Evolutionary conservation across 2,113 vertebrate genomes (phyloP).

Genomic region (Carettochelys insculpta): DNA sequence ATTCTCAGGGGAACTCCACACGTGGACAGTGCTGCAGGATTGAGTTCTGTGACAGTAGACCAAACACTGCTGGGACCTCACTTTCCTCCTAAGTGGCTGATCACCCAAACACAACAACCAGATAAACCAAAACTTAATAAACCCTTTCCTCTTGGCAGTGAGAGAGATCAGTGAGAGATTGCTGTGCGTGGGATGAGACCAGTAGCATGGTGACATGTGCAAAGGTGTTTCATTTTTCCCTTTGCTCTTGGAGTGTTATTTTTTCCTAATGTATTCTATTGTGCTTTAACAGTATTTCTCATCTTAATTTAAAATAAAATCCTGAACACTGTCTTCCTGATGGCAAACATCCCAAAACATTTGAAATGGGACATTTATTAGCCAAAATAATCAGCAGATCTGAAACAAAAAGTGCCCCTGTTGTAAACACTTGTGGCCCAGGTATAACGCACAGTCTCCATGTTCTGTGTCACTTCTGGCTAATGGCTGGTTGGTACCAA

Average conservation of each 20-base stretch:
- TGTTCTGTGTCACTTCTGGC: not conserved
- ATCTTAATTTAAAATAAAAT: not conserved
- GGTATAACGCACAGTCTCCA: rapidly evolving
- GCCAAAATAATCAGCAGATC: slow-evolving; percentile 24
- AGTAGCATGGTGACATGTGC: not conserved
- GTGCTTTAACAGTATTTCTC: not conserved
- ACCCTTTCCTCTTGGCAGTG: not conserved
- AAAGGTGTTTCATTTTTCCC: not conserved
- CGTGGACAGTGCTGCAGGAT: not conserved
- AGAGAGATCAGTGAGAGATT: not conserved
- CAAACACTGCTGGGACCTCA: not conserved
- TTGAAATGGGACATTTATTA: not conserved
- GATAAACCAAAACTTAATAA: not conserved
- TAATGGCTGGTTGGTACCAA: not conserved
- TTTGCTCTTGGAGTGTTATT: not conserved
- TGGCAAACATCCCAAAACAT: not conserved
- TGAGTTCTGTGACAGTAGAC: not conserved
- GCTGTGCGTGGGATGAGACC: not conserved
- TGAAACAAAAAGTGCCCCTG: not conserved
- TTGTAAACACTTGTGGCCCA: not conserved
- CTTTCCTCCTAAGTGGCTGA: not conserved
- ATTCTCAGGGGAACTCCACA: not conserved
- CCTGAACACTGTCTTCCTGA: not conserved
- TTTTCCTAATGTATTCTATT: slow-evolving; percentile 4
- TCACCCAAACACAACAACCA: not conserved